These are phyloP conservation scores for Caenorhabditis doughertyi DNA, from an alignment of 2,888 invertebrate species.

Conservation along the genomic window DNA sequence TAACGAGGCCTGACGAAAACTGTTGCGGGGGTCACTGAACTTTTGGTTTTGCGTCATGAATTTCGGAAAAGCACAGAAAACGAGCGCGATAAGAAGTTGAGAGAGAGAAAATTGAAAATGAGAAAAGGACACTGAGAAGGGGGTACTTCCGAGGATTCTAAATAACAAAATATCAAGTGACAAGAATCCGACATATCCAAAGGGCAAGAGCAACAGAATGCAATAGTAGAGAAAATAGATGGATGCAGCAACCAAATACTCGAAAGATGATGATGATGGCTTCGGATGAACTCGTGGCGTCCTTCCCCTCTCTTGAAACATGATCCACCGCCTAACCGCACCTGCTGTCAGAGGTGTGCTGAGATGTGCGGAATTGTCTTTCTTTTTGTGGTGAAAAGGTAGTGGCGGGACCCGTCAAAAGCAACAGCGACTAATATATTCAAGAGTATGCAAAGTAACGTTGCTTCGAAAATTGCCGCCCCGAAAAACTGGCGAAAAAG, in stretches of 20 bases:
- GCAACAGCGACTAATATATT: conserved; percentile 58
- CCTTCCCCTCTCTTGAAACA: conserved; percentile 36
- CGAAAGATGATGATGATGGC: conserved; percentile 52
- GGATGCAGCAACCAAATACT: conserved; percentile 52
- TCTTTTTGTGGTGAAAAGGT: neutral
- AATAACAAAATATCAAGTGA: conserved; percentile 61
- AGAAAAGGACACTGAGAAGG: conserved; percentile 31
- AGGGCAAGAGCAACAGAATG: conserved; percentile 17
- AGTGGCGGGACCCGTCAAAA: conserved; percentile 38
- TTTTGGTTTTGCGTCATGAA: conserved; percentile 53
- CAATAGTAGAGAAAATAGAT: neutral
- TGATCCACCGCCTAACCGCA: conserved; percentile 49
- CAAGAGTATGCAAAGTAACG: conserved; percentile 58
- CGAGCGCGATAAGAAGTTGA: conserved; percentile 20
- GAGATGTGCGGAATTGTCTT: conserved; percentile 35
- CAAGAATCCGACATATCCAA: conserved; percentile 58
- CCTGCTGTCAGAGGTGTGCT: conserved; percentile 38
- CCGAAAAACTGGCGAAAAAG: conserved; percentile 10
- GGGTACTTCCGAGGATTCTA: conserved; percentile 44
- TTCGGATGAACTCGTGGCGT: conserved; percentile 47
- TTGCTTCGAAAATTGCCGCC: conserved; percentile 57
- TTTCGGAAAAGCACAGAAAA: conserved; percentile 21
- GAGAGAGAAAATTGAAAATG: conserved; percentile 9
- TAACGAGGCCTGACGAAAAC: conserved; percentile 12
- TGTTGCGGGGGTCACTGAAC: conserved; percentile 46